Evolutionary conservation across 2,888 invertebrate species (phyloP), one percentile per base, ranked within the genome.

Genomic region (Sminthurinus aureus): DNA sequence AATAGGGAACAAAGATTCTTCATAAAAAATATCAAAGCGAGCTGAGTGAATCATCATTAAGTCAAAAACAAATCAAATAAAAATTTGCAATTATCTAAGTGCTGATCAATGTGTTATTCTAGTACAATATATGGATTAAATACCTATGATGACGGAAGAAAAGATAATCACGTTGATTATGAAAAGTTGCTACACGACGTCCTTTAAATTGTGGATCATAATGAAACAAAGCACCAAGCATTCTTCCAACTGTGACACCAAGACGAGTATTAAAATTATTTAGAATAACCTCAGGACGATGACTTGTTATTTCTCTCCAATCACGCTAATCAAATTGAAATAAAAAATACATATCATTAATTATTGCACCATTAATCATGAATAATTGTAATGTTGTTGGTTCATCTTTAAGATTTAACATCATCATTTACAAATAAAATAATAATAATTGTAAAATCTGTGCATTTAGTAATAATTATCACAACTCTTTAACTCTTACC

Each of bases 81-180:
- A n/a, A n/a, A n/a, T n/a, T n/a, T n/a, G n/a, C n/a, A n/a, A n/a
- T n/a, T n/a, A n/a, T n/a, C n/a, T n/a, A n/a, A n/a, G 9, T 9
- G 11, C 24, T 9, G 9, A 66, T 66, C 6, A 20, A n/a, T 66
- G 13, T 22, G 24, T 73, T n/a, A 38, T 18, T n/a, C 15, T 74
- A 2, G 15, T 26, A 74, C 22, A 0, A 22, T 74, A 74, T n/a
- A 24, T 24, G 12, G 9, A 15, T 71, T 26, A 22, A 2, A 81
- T 89, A 96, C 94, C 98, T 94, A 91, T 99, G 98, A 91, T 99
- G 98, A 83, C 99, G 93, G 90, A 99, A 98, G 92, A 99, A 99
- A 89, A 99, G 96, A 90, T 96, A 99, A 92, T 99, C 99, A 84
- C 99, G 92, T 91, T 99, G 99, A 91, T 99, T 99, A 91, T 99